Conservation (phyloP, 2,888 invertebrate species). For the Lepidocyrtoides sp. region DNA sequence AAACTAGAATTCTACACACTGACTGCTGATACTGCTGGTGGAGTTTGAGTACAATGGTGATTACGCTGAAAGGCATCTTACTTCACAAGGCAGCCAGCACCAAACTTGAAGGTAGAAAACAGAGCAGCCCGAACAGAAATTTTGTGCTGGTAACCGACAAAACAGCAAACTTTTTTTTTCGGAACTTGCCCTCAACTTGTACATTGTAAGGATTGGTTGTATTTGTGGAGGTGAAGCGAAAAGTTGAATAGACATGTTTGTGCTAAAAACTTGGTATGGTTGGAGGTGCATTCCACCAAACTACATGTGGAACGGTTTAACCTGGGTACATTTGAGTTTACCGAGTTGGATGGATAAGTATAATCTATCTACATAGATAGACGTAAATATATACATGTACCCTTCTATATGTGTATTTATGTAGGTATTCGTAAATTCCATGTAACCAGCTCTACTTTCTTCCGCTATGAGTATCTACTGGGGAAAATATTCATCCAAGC, state of each 20-base stretch:
- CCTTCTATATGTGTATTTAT: neutral
- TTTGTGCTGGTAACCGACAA: constrained; percentile 26
- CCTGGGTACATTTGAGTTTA: too few relatives aligned
- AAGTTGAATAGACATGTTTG: constrained; percentile 55
- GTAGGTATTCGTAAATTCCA: neutral
- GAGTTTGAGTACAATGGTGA: neutral
- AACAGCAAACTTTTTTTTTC: constrained; percentile 43
- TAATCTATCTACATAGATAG: neutral
- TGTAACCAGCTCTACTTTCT: too few relatives aligned
- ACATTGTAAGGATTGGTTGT: neutral
- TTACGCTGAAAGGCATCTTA: constrained; percentile 37
- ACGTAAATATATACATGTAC: neutral
- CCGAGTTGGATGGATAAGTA: too few relatives aligned
- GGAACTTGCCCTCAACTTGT: constrained; percentile 48
- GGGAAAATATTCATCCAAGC: constrained; percentile 58
- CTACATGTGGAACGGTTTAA: neutral
- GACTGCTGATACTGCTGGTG: neutral
- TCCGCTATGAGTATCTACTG: constrained; percentile 27
- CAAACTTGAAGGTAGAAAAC: neutral
- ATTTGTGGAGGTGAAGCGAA: constrained; percentile 39
- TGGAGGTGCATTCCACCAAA: constrained; percentile 13
- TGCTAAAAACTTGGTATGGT: constrained; percentile 10
- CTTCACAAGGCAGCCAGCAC: neutral
- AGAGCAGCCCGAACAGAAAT: neutral
- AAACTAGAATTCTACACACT: neutral